Base-by-base conservation (phyloP, 2,113 vertebrate genomes). In the Rhynchopsitta pachyrhyncha region DNA sequence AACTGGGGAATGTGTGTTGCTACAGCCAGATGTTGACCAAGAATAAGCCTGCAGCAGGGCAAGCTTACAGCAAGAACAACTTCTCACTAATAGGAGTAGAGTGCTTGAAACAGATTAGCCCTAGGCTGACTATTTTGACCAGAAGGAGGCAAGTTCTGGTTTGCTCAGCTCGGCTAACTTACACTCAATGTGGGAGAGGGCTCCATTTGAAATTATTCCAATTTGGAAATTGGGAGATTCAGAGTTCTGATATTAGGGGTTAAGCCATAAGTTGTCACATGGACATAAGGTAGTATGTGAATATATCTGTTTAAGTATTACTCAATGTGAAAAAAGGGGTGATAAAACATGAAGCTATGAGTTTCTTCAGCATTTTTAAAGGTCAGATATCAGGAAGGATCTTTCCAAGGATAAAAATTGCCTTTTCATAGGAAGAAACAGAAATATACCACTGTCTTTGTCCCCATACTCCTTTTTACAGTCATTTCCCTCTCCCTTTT, bases 131-230 rank as follows among this genome's bases (percentile, higher is more conserved):
- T 87, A 2, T 84, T 63, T 70, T 69, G 53, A 67, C 11, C 33
- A 41, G 52, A 89, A 71, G 9, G 41, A 44, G 11, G 39, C 24
- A 67, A 62, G 57, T 29, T 52, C 35, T 49, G 14, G 42, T 82
- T 93, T 74, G 13, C 42, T 82, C 12, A 4, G 39, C 37, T 84
- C 50, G 42, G 47, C 7, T 75, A 55, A 42, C 44, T 53, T 52
- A 25, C 10, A 2, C 29, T 68, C 0, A 0, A 0, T 55, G 47
- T 71, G 44, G 20, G 12, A 68, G 11, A 84, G 10, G 16, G 39
- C 27, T 55, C 39, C 3, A 0, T 49, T 78, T 68, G 35, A 92
- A 57, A 12, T 31, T 19, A 76, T 50, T 39, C 24, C 1, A 1
- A 2, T 4, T 39, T 47, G 73, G 83, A 77, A 88, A 86, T 35